A percentile compares a stretch with the other conserved stretches of the same genome.
Evolutionary conservation across 1,140 invertebrate genomes (phyloP).

Genomic region (Eulimnadia texana): DNA sequence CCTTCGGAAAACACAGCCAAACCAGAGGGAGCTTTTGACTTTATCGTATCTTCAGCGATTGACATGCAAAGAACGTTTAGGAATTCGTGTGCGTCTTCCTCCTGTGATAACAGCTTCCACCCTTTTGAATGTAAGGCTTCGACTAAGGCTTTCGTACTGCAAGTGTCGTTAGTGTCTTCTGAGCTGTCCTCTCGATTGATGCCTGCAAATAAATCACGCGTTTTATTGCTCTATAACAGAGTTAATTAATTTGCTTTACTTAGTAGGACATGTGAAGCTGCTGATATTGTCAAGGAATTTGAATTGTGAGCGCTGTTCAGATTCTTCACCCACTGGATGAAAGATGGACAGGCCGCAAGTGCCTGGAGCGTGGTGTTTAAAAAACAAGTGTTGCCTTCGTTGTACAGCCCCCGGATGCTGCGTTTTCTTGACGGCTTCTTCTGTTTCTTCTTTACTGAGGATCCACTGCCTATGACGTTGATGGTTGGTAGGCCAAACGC

Average conservation of each 20-base stretch:
- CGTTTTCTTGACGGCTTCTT: not conserved
- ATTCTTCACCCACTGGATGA: not conserved
- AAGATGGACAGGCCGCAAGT: not conserved
- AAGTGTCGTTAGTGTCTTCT: not conserved
- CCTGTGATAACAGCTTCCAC: constrained; percentile 73
- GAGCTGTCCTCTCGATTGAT: not conserved
- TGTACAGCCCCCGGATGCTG: not conserved
- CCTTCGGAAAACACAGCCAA: not conserved
- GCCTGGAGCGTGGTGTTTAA: constrained; percentile 7
- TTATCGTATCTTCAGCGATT: constrained; percentile 62
- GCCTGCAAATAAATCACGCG: not conserved
- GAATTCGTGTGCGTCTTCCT: constrained; percentile 86
- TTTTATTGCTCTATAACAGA: not conserved
- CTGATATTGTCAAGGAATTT: not conserved
- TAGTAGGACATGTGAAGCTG: not conserved
- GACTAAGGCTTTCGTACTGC: not conserved
- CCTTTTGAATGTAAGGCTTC: constrained; percentile 31
- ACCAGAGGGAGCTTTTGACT: not conserved
- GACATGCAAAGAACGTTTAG: constrained; percentile 73
- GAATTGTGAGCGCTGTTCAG: not conserved
- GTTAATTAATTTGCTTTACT: not conserved
- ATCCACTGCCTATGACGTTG: not conserved
- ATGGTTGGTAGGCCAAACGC: not conserved
- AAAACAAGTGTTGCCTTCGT: constrained; percentile 6
- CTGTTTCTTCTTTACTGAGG: not conserved